A percentile compares a stretch with the other conserved stretches of the same genome.
These are phyloP conservation scores for Eptesicus fuscus DNA, from an alignment of 2,113 vertebrate genomes.

Conservation along the genomic window DNA sequence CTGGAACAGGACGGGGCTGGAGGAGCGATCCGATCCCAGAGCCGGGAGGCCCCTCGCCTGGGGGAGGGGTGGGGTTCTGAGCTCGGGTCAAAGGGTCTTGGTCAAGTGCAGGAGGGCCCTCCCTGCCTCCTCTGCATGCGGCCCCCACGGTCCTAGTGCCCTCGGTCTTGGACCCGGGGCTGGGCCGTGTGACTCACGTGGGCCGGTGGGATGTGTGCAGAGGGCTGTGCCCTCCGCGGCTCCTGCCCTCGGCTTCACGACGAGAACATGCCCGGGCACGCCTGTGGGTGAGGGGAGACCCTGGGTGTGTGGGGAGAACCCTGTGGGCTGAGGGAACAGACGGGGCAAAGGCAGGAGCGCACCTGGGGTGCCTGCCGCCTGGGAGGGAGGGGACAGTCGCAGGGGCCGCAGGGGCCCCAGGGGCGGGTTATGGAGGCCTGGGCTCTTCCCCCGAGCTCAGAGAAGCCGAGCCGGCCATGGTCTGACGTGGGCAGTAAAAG, in stretches of 20 bases:
- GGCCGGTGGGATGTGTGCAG: not conserved
- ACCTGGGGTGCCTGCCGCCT: not conserved
- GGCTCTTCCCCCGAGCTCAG: not conserved
- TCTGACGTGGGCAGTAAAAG: not conserved
- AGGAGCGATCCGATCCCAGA: not conserved
- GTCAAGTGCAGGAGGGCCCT: not conserved
- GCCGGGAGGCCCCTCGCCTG: not conserved
- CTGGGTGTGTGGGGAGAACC: not conserved
- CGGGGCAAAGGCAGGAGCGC: not conserved
- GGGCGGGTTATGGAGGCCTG: not conserved
- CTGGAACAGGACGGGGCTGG: not conserved
- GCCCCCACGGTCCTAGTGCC: accelerated
- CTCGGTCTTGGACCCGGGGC: not conserved
- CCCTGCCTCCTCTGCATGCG: accelerated
- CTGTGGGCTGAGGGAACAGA: not conserved
- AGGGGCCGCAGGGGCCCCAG: no score
- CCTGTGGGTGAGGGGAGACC: not conserved
- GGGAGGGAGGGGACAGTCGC: accelerated
- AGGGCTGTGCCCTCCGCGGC: not conserved
- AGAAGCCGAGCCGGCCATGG: not conserved
- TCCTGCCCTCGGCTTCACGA: not conserved
- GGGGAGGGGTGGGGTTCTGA: not conserved
- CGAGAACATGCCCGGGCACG: not conserved
- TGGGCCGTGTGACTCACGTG: not conserved
- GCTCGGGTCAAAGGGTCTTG: not conserved